These are phyloP conservation scores for Tokudaia tokunoshimensis DNA, from an alignment of 2,797 vertebrate species.

Conservation along the genomic window DNA sequence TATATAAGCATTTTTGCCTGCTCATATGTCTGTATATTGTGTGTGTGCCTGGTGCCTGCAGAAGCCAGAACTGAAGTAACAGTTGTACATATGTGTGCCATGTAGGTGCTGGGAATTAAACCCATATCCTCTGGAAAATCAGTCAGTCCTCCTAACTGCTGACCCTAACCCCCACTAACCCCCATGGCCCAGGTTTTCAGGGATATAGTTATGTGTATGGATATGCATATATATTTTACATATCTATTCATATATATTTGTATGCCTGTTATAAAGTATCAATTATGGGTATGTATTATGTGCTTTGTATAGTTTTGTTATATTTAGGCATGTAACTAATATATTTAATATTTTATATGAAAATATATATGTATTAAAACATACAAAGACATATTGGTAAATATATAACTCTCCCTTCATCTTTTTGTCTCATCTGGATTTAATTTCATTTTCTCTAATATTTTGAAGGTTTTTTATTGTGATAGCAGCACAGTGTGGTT, in stretches of 20 bases:
- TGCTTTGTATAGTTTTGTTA: neutral
- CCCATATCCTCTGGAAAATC: neutral
- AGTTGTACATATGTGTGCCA: neutral
- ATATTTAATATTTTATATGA: neutral
- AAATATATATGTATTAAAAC: neutral
- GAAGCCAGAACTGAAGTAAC: neutral
- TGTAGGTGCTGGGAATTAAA: neutral
- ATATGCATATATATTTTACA: neutral
- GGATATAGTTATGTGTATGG: no score
- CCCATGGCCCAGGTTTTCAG: neutral
- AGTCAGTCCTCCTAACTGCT: neutral
- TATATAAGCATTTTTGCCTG: neutral
- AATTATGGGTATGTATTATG: neutral
- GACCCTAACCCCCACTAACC: no score
- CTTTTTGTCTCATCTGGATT: neutral
- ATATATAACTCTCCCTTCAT: neutral
- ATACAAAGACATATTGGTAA: neutral
- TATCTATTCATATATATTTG: neutral
- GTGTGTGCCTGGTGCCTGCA: neutral
- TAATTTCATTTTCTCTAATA: slow-evolving; percentile 9
- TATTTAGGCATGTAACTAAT: neutral
- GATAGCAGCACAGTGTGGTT: neutral
- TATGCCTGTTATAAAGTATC: neutral
- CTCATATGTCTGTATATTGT: neutral
- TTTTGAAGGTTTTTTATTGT: neutral